Percentiles rank a stretch among this genome's conserved stretches.
Conservation (phyloP, 2,797 vertebrate genomes). For the Lacerta viridis region DNA sequence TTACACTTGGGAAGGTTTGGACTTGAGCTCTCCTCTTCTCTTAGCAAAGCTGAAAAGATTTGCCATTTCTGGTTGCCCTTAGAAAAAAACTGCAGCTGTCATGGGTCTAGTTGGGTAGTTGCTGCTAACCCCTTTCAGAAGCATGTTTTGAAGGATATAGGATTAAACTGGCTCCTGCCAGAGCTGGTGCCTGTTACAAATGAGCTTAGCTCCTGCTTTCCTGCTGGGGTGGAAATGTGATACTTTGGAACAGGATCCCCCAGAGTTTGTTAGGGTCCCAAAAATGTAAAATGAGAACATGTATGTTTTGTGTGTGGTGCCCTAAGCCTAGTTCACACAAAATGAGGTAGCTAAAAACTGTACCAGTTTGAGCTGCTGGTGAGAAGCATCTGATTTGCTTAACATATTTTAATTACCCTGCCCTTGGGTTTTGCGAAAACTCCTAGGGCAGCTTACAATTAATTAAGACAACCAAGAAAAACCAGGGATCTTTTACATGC, state of each 20-base stretch:
- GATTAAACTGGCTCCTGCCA: not conserved
- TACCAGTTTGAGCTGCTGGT: not conserved
- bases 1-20: not conserved
- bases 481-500: too few relatives aligned
- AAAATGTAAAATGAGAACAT: not conserved
- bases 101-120: not conserved
- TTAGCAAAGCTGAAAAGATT: not conserved
- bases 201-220: not conserved
- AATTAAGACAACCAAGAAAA: not conserved
- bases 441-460: not conserved
- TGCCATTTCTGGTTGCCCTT: not conserved
- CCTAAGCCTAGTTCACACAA: too few relatives aligned
- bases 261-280: not conserved
- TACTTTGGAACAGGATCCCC: conserved; percentile 6
- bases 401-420: not conserved
- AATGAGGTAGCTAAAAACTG: not conserved
- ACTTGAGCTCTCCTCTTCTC: not conserved
- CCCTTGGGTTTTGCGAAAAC: not conserved
- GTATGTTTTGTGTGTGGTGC: not conserved
- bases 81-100: not conserved
- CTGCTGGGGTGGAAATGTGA: conserved; percentile 10
- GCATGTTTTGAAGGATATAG: not conserved
- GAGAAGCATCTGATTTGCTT: not conserved
- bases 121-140: not conserved
- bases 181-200: not conserved